These are phyloP conservation scores for Zaprionus kolodkinae DNA, from an alignment of 1,140 invertebrate genomes.

Conservation along the genomic window DNA sequence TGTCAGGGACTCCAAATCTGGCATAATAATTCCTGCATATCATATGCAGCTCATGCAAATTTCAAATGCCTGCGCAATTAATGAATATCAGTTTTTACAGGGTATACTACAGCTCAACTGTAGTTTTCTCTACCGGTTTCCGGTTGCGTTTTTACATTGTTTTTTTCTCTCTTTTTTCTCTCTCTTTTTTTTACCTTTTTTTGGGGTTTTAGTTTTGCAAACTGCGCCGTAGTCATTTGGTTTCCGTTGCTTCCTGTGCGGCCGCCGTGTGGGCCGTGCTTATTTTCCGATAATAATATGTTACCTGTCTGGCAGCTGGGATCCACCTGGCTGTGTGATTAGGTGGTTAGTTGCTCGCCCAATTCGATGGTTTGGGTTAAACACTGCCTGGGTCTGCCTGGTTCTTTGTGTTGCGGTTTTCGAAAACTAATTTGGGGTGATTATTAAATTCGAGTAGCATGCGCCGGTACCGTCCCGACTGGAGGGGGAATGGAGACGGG, in stretches of 20 bases:
- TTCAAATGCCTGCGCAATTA: no score
- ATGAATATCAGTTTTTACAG: not conserved
- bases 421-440: constrained; percentile 80
- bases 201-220: constrained; percentile 51
- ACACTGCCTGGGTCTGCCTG: constrained; percentile 39
- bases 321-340: constrained; percentile 18
- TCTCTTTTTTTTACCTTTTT: not conserved
- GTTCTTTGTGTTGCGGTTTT: constrained; percentile 67
- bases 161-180: constrained; percentile 16
- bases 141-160: not conserved
- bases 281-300: constrained; percentile 79
- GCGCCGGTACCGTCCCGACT: not conserved
- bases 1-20: no score
- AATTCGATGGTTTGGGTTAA: constrained; percentile 8
- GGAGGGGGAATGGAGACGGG: not conserved
- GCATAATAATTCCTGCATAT: no score
- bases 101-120: not conserved
- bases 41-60: no score
- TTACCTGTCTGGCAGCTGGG: constrained; percentile 48
- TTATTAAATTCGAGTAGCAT: constrained; percentile 69
- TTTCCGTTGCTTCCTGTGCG: constrained; percentile 72
- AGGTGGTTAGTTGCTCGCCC: constrained; percentile 19
- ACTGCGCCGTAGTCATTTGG: constrained; percentile 70
- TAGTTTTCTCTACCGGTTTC: not conserved
- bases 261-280: constrained; percentile 36